These are phyloP conservation scores for Ptychodera flava DNA, from an alignment of 35 echinoderm and acorn worm species.

Conservation along the genomic window DNA sequence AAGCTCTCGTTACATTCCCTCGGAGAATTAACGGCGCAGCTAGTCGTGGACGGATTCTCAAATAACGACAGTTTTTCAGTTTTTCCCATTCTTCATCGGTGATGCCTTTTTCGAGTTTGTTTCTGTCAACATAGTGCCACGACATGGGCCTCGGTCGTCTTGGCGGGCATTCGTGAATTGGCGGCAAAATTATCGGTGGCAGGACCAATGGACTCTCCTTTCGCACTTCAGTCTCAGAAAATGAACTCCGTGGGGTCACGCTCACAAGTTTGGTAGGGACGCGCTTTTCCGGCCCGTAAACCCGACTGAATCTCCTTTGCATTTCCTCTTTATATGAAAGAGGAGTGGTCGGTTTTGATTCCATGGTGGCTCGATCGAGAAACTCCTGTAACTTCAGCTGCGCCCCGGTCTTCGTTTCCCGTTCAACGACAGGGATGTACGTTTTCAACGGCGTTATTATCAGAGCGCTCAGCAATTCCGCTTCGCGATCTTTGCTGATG, in stretches of 20 bases:
- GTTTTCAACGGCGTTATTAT: neutral
- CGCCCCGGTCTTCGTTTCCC: neutral
- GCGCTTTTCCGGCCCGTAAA: neutral
- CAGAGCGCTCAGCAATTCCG: neutral
- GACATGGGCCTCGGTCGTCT: neutral
- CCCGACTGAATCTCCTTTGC: neutral
- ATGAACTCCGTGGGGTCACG: neutral
- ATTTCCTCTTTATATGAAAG: neutral
- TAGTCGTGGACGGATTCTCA: neutral
- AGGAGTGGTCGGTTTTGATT: neutral
- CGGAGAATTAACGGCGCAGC: too few relatives aligned
- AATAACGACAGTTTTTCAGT: neutral
- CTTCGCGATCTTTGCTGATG: neutral
- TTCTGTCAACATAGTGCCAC: neutral
- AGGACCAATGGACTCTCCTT: neutral
- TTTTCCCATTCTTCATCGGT: neutral
- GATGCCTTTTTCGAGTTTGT: neutral
- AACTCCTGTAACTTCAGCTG: neutral
- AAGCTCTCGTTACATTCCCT: neutral
- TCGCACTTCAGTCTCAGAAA: neutral
- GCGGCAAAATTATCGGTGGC: neutral
- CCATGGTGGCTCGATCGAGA: neutral
- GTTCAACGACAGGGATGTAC: neutral
- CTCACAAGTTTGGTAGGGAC: neutral
- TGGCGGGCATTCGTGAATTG: neutral